Conservation (phyloP, 2,888 invertebrate species). For the Operophtera brumata region DNA sequence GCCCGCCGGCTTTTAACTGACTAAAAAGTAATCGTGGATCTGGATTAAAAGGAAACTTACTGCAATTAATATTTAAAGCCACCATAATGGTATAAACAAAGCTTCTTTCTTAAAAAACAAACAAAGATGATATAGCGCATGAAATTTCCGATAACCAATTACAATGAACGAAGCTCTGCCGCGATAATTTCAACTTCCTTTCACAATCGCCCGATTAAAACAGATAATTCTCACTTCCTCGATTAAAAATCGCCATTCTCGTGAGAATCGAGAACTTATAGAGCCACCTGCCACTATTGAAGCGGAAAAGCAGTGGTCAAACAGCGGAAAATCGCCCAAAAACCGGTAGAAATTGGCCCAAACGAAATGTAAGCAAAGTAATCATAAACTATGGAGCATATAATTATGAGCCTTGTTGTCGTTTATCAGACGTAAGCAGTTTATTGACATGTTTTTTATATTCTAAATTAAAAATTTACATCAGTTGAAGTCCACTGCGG, state of each 20-base stretch:
- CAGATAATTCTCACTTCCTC: conserved; percentile 60
- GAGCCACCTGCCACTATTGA: conserved; percentile 68
- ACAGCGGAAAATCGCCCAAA: conserved; percentile 77
- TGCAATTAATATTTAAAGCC: too few relatives aligned
- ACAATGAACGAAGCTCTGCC: conserved; percentile 38
- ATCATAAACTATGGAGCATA: background rate
- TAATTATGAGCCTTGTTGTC: background rate
- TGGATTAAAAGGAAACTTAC: too few relatives aligned
- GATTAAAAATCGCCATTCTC: conserved; percentile 64
- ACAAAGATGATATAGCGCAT: background rate
- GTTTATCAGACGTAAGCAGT: background rate
- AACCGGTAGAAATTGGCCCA: conserved; percentile 66
- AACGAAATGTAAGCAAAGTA: conserved; percentile 9
- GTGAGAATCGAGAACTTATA: conserved; percentile 67
- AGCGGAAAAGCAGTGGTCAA: conserved; percentile 74
- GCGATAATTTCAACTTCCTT: conserved; percentile 50
- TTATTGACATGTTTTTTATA: background rate
- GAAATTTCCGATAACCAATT: conserved; percentile 25
- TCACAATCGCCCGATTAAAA: conserved; percentile 44
- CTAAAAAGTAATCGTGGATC: too few relatives aligned
- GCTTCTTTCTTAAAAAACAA: background rate
- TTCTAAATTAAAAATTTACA: background rate
- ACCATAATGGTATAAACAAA: too few relatives aligned
- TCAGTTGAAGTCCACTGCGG: too few relatives aligned
- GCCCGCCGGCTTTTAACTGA: too few relatives aligned